Conservation (phyloP, 2,797 vertebrate genomes). For the Sitta carolinensis region DNA sequence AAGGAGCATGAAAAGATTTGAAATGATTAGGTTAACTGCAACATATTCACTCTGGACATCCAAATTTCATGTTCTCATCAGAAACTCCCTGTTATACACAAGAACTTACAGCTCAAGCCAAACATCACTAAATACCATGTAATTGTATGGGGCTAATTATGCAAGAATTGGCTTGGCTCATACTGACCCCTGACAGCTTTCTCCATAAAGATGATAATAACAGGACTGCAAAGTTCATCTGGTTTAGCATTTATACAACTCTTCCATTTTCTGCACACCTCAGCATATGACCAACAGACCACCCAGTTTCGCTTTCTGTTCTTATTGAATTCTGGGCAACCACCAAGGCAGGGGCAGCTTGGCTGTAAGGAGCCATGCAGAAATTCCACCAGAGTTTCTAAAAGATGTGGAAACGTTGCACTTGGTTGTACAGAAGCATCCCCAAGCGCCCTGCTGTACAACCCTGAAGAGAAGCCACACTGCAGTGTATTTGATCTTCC, state of each 20-base stretch:
- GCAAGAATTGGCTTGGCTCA: not conserved
- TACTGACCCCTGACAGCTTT: not conserved
- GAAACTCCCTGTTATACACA: not conserved
- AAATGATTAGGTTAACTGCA: slow-evolving; percentile 7
- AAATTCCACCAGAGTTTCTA: not conserved
- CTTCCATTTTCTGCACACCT: not conserved
- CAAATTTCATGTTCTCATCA: not conserved
- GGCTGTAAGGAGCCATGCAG: not conserved
- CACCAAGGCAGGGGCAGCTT: not conserved
- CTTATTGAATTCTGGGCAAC: not conserved
- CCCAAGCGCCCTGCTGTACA: not conserved
- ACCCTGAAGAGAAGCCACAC: not conserved
- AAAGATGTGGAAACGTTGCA: not conserved
- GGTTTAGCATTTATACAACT: not conserved
- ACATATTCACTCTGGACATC: not conserved
- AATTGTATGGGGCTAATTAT: slow-evolving; percentile 15
- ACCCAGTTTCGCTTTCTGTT: slow-evolving; percentile 54
- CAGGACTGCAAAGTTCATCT: not conserved
- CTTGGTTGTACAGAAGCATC: not conserved
- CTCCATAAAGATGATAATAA: not conserved
- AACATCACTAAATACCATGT: slow-evolving; percentile 6
- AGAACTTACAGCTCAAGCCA: slow-evolving; percentile 17
- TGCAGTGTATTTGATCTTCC: not conserved
- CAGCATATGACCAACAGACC: not conserved
- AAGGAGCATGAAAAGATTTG: not conserved